phyloP scores from a whole-genome alignment of 2,888 invertebrate genomes.

The Andrena marginata region DNA sequence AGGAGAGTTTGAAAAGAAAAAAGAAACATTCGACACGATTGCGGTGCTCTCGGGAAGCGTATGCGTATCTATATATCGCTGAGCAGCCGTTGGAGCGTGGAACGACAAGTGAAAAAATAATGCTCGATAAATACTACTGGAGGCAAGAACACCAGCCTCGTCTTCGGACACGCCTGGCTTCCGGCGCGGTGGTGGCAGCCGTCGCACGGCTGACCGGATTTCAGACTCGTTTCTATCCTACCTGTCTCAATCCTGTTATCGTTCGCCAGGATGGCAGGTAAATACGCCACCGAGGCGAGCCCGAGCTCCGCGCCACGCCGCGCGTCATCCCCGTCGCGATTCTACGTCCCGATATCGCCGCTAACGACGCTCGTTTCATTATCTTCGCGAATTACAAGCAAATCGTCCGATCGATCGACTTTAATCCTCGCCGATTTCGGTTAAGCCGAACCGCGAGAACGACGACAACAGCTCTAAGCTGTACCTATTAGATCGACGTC shows the following conservation, averaged over 20 bases:
- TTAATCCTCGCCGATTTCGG: background rate
- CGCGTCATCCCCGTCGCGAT: too few species aligned
- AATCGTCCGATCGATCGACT: background rate
- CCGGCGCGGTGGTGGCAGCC: constrained; percentile 42
- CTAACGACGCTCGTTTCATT: too few species aligned
- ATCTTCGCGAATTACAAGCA: too few species aligned
- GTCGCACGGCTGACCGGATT: constrained; percentile 52
- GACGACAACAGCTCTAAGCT: too few species aligned
- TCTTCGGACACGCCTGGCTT: constrained; percentile 29
- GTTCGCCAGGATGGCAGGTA: constrained; percentile 9
- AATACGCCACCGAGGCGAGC: constrained; percentile 6
- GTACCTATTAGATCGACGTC: constrained; percentile 4
- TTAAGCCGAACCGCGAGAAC: too few species aligned
- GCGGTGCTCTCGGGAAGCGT: background rate
- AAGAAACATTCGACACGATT: too few species aligned
- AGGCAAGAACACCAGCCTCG: background rate
- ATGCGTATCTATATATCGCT: background rate
- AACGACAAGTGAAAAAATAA: background rate
- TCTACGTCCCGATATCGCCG: background rate
- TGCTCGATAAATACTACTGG: background rate
- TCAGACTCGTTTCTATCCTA: constrained; percentile 51
- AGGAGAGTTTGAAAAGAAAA: too few species aligned
- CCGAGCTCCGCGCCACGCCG: background rate
- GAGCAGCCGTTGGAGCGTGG: background rate
- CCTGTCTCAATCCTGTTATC: constrained; percentile 25